phyloP scores from a whole-genome alignment of 1,140 invertebrate genomes.

The Linepithema humile region DNA sequence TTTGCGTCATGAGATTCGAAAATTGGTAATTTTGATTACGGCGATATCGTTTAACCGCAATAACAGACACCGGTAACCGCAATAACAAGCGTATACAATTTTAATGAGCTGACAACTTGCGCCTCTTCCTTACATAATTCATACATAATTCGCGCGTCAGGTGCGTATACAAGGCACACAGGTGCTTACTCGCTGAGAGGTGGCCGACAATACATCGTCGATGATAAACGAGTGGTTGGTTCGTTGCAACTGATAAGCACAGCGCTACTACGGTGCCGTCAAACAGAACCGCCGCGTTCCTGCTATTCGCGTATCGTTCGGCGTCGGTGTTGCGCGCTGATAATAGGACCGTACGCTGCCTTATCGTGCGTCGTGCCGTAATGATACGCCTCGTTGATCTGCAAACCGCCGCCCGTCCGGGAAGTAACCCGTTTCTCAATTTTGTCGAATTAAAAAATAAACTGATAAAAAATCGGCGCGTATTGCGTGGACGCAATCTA shows the following conservation, averaged over 20 bases:
- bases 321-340: background rate
- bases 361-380: background rate
- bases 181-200: background rate
- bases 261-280: background rate
- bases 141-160: no score
- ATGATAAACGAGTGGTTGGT: background rate
- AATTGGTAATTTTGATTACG: background rate
- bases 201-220: background rate
- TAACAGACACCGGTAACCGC: background rate
- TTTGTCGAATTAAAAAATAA: background rate
- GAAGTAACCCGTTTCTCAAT: background rate
- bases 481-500: background rate
- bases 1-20: background rate
- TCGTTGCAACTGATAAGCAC: conserved; percentile 1
- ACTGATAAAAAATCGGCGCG: background rate
- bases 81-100: background rate
- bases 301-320: background rate
- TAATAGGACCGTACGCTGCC: background rate
- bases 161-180: no score
- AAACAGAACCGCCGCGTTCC: background rate
- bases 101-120: background rate
- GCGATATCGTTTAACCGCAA: background rate
- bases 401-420: background rate
- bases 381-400: background rate
- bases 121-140: background rate